A percentile compares a stretch with the other conserved stretches of the same genome.
Evolutionary conservation across 2,113 vertebrate genomes (phyloP).

Genomic region (Eolophus roseicapilla): DNA sequence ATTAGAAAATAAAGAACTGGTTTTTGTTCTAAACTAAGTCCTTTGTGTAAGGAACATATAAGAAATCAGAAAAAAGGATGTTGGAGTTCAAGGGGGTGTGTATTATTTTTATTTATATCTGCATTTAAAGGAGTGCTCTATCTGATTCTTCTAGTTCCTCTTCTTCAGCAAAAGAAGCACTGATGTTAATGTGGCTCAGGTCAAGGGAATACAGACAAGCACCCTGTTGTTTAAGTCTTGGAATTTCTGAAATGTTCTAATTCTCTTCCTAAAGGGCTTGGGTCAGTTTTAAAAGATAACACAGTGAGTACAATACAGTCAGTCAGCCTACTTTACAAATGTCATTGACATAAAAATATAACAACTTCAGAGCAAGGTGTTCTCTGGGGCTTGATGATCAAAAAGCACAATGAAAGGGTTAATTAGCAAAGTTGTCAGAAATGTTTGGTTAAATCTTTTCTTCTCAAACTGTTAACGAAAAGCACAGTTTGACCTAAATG

Average conservation of each 20-base stretch:
- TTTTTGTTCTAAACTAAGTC: not conserved
- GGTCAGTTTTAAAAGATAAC: not conserved
- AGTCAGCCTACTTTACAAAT: not conserved
- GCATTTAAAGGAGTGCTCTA: not conserved
- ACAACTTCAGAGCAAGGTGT: not conserved
- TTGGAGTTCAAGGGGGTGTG: not conserved
- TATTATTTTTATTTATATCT: not conserved
- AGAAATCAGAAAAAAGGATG: not conserved
- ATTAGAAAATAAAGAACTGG: not conserved
- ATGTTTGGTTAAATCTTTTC: not conserved
- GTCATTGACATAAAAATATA: not conserved
- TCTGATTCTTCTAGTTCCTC: not conserved
- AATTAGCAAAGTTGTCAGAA: not conserved
- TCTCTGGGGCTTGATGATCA: not conserved
- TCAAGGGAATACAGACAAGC: not conserved
- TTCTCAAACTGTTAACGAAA: not conserved
- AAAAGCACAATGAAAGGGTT: not conserved
- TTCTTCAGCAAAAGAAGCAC: not conserved
- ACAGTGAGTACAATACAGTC: not conserved
- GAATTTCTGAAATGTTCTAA: not conserved
- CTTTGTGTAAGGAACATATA: not conserved
- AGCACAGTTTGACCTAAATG: not conserved
- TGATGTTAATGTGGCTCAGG: not conserved
- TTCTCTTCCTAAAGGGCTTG: not conserved
- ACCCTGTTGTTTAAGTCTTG: not conserved